Base-by-base conservation (phyloP, 2,113 vertebrate species). In the Nerophis ophidion region DNA sequence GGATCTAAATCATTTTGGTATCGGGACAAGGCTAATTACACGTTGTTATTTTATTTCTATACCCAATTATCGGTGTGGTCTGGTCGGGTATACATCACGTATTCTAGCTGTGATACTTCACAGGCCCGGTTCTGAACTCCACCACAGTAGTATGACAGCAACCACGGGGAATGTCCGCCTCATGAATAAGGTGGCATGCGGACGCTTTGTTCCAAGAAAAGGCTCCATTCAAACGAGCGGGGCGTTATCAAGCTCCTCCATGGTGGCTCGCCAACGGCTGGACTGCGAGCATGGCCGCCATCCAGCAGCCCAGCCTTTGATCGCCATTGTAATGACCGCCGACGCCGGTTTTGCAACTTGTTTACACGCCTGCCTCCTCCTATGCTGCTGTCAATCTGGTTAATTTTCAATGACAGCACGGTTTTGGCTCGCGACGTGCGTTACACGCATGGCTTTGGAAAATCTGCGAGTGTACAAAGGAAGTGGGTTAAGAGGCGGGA, bases 251-350 rank as follows among this genome's bases (percentile, higher is more conserved):
- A 56, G 71, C 65, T 72, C 48, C 62, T 76, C 17, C 72, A 47
- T 70, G 71, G 61, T 71, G 63, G 58, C 72, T 64, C 60, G 62
- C 71, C 76, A 79, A 50, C 67, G 35, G 73, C 70, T 64, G 61
- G 52, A 78, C 70, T 68, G 42, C 65, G 38, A 59, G 45, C 58
- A 47, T 71, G 73, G 62, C 67, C 36, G n/a, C 35, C 61, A 55
- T 80, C 70, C 77, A 87, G 70, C 50, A 71, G 38, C 49, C 19
- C 63, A 76, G 72, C 26, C 61, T 84, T 84, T 73, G 72, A 84
- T 82, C 73, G 61, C 15, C 16, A 38, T 55, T 55, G 62, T 56
- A 59, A 60, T 56, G 72, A 57, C 65, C 70, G 12, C 40, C 40
- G 80, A 71, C 71, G 53, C 44, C 26, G 26, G 58, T 79, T 75